These are phyloP conservation scores for Pantala flavescens DNA, from an alignment of 1,140 invertebrate species.

Conservation along the genomic window DNA sequence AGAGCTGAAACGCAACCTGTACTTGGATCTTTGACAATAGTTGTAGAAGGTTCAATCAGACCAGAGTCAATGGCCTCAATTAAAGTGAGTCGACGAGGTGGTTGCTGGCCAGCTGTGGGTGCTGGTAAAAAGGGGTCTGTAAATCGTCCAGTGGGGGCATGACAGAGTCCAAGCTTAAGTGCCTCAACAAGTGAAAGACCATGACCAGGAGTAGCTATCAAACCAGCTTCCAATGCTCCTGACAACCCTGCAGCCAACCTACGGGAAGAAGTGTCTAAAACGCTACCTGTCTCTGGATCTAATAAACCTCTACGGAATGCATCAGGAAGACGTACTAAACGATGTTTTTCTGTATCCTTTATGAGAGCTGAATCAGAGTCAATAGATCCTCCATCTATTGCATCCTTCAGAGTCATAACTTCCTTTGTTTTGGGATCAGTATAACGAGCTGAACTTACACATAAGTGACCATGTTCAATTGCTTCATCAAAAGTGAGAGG, in stretches of 20 bases:
- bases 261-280: conserved; percentile 68
- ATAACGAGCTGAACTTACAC: conserved; percentile 60
- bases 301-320: conserved; percentile 76
- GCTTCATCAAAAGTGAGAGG: conserved; percentile 67
- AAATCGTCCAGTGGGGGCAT: conserved; percentile 64
- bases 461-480: conserved; percentile 57
- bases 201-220: conserved; percentile 62
- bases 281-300: conserved; percentile 75
- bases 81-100: conserved; percentile 52
- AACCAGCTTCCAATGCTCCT: conserved; percentile 60
- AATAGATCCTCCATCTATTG: conserved; percentile 66
- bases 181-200: conserved; percentile 71
- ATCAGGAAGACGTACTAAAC: conserved; percentile 71
- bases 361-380: conserved; percentile 79
- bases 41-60: conserved; percentile 73
- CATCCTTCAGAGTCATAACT: conserved; percentile 70
- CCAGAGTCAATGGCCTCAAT: conserved; percentile 62
- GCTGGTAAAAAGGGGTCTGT: conserved; percentile 65
- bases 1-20: conserved; percentile 64
- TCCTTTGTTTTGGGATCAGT: conserved; percentile 61
- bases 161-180: conserved; percentile 71
- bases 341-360: conserved; percentile 73
- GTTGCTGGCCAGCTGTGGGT: conserved; percentile 51
- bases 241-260: conserved; percentile 57
- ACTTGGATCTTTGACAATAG: conserved; percentile 68